These are phyloP conservation scores for Oxygymnocypris stewartii DNA, from an alignment of 2,113 vertebrate species.

Conservation along the genomic window DNA sequence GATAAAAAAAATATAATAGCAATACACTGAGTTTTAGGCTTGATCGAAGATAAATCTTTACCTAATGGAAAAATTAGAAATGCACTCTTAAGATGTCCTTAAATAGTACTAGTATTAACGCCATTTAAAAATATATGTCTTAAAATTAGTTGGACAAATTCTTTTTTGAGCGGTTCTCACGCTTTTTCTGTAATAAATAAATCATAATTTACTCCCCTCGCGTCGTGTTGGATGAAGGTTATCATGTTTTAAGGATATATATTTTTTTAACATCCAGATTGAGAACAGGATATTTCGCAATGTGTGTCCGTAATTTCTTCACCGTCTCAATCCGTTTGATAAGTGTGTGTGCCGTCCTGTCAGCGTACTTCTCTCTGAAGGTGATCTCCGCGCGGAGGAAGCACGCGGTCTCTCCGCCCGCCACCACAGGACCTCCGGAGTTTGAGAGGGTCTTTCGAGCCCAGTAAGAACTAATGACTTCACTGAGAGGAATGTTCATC, in stretches of 20 bases:
- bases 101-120: not conserved
- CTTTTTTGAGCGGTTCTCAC: not conserved
- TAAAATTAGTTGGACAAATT: not conserved
- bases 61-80: not conserved
- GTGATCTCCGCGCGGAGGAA: conserved; percentile 85
- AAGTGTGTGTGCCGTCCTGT: not conserved
- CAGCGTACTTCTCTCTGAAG: conserved; percentile 88
- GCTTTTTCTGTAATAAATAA: not conserved
- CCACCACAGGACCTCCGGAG: conserved; percentile 79
- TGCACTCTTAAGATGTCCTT: not conserved
- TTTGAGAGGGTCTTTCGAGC: conserved; percentile 90
- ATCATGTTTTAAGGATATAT: too few species aligned
- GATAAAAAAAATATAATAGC: not conserved
- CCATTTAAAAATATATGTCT: not conserved
- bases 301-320: not conserved
- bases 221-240: too few species aligned
- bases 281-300: not conserved
- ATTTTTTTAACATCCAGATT: not conserved
- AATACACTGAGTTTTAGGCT: not conserved
- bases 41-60: not conserved
- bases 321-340: not conserved
- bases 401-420: conserved; percentile 79
- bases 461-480: conserved; percentile 75
- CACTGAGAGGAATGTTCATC: not conserved
- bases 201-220: too few species aligned